Percentiles rank a stretch among this genome's conserved stretches.
Conservation (phyloP, 2,113 vertebrate genomes). For the Morone saxatilis region DNA sequence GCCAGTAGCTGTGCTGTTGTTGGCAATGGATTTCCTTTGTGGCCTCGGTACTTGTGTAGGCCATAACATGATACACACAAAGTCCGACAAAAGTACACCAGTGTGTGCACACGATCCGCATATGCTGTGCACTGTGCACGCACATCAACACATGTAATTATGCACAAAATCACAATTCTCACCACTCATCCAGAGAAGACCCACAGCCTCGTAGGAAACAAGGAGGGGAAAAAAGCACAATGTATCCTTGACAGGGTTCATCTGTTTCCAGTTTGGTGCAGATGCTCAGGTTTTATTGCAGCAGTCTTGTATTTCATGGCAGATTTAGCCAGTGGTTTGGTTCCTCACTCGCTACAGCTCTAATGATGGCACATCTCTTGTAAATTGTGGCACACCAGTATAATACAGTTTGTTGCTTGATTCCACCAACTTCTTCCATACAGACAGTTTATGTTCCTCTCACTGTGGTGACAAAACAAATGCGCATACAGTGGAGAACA, state of each 20-base stretch:
- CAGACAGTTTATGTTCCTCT: conserved; percentile 35
- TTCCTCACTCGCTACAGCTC: conserved; percentile 74
- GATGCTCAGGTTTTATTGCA: conserved; percentile 88
- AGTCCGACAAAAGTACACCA: conserved; percentile 61
- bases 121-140: conserved; percentile 31
- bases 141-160: conserved; percentile 67
- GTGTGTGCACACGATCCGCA: conserved; percentile 37
- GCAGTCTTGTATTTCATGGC: conserved; percentile 88
- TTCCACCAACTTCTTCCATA: conserved; percentile 74
- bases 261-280: conserved; percentile 88
- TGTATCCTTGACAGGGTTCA: conserved; percentile 85
- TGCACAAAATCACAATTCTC: conserved; percentile 67
- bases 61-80: conserved; percentile 81
- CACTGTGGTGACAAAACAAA: conserved; percentile 9
- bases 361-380: conserved; percentile 85
- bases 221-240: conserved; percentile 64
- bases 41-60: conserved; percentile 81
- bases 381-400: conserved; percentile 81
- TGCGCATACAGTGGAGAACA: conserved; percentile 13
- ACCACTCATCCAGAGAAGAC: conserved; percentile 70
- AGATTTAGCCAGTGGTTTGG: conserved; percentile 85
- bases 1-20: conserved; percentile 85
- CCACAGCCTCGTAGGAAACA: conserved; percentile 72
- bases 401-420: conserved; percentile 69
- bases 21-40: conserved; percentile 81